Percentiles rank a stretch among this genome's conserved stretches.
Evolutionary conservation across 2,113 vertebrate genomes (phyloP).

Genomic region (Xenotilapia flavipinnis): DNA sequence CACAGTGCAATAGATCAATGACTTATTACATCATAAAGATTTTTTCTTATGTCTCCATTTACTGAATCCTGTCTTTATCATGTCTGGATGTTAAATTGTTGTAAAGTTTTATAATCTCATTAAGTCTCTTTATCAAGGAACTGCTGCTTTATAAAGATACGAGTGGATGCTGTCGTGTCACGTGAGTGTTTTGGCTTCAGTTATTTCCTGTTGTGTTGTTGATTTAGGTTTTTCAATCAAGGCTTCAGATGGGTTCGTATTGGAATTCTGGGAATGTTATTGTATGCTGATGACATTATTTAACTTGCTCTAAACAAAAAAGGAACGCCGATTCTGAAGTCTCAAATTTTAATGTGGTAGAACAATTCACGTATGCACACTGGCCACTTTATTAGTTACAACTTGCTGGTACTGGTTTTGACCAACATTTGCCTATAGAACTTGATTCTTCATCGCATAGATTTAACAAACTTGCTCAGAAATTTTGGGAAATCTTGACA

Average conservation of each 20-base stretch:
- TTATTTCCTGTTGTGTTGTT: neutral
- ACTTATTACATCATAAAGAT: neutral
- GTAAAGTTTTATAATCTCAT: neutral
- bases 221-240: neutral
- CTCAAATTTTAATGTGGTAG: neutral
- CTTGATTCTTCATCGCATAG: neutral
- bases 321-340: neutral
- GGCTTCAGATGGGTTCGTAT: neutral
- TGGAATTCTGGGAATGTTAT: neutral
- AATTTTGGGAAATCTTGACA: neutral
- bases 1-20: neutral
- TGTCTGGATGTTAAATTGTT: neutral
- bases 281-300: neutral
- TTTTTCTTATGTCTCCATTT: neutral
- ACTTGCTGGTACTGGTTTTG: neutral
- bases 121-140: neutral
- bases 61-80: neutral
- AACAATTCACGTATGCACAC: neutral
- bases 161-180: neutral
- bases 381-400: neutral
- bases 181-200: neutral
- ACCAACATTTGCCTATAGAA: neutral
- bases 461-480: neutral
- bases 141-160: neutral
- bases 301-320: neutral